Evolutionary conservation across 2,113 vertebrate species (phyloP).

Genomic region (Sardina pilchardus): DNA sequence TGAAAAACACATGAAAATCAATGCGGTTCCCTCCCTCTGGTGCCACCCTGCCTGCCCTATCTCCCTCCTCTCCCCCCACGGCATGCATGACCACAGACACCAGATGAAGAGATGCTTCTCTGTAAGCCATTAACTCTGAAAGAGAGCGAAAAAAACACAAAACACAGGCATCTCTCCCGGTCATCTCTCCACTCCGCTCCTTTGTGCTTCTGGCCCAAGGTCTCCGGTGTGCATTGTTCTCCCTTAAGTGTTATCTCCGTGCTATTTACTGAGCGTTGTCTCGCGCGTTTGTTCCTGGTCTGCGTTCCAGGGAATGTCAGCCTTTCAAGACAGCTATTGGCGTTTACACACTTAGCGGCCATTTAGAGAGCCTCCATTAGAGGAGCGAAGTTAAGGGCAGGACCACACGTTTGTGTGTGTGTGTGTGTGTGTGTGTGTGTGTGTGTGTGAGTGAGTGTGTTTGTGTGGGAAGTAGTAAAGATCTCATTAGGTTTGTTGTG

Average conservation of each 20-base stretch:
- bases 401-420: not conserved
- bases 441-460: too few species aligned
- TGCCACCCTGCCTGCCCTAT: not conserved
- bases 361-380: too few species aligned
- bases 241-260: not conserved
- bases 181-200: too few species aligned
- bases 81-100: constrained; percentile 20
- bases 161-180: not conserved
- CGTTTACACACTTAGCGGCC: too few species aligned
- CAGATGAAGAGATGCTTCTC: not conserved
- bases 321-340: too few species aligned
- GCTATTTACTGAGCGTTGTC: not conserved
- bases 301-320: too few species aligned
- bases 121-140: not conserved
- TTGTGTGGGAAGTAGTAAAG: too few species aligned
- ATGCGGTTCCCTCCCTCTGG: not conserved
- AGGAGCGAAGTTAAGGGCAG: not conserved
- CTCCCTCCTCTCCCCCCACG: not conserved
- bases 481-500: too few species aligned
- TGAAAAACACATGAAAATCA: not conserved
- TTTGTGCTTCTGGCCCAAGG: not conserved
- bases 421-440: too few species aligned
- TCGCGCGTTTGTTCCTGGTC: too few species aligned
- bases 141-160: not conserved
- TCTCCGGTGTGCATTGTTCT: not conserved